Evolutionary conservation across 2,888 invertebrate species (phyloP), one percentile per base, ranked within the genome.

Genomic region (Paralinhomoeus sp.): DNA sequence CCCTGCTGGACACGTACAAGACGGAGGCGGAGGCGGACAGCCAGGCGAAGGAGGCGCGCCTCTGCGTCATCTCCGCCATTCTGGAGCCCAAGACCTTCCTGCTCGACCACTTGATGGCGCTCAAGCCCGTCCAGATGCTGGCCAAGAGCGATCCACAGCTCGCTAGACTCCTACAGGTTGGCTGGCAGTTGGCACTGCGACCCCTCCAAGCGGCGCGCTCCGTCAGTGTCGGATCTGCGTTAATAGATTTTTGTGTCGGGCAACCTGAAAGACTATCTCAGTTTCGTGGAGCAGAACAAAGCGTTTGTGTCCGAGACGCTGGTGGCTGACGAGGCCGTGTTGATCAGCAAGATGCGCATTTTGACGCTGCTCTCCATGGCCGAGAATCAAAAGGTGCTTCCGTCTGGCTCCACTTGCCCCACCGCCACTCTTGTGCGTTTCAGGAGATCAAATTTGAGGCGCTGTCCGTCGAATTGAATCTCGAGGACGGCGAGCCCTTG

Each of bases 321-420:
- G 20, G 51, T 55, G 22, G 56, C 44, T n/a, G 3, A 57, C 42
- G 38, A 45, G 7, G 45, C 51, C 7, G 20, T 24, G 20, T 44
- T 57, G 33, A 43, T 54, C 18, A 53, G 84, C 60, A 97, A 97
- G 67, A 93, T 97, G 85, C 74, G 91, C 49, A 71, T 93, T 56
- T 64, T 97, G 44, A 83, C 91, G 0, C 85, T 97, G 62, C 91
- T 97, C 83, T 87, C 89, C 62, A 73, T 97, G 69, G 89, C 91
- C 3, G 93, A 97, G 65, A 77, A 75, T 44, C 78, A 24, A 15
- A 17, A 23, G 39, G 39, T 27, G 5, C 7, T 5, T 27, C 7
- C 27, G 7, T 27, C n/a, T n/a, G n/a, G n/a, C n/a, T n/a, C n/a
- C n/a, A n/a, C n/a, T n/a, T n/a, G n/a, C n/a, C n/a, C n/a, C n/a